These are phyloP conservation scores for Sinhomidia bicolor DNA, from an alignment of 2,888 invertebrate species.

Conservation along the genomic window DNA sequence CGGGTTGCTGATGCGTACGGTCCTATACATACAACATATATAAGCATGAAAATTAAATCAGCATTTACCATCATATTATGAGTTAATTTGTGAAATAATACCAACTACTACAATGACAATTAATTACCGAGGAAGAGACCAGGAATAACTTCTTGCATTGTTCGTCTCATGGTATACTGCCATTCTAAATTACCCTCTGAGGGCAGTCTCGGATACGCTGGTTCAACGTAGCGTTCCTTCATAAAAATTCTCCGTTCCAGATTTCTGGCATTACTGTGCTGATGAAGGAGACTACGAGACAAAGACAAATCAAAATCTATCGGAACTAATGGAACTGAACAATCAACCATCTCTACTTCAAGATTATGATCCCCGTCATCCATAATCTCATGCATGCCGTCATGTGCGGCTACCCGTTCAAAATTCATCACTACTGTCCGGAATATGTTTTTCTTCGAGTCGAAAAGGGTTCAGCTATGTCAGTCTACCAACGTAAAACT, in stretches of 20 bases:
- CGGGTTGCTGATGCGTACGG: slow-evolving; percentile 79
- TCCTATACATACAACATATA: slow-evolving; percentile 41
- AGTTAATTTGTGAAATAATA: too few relatives aligned
- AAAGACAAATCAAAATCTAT: too few relatives aligned
- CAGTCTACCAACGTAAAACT: too few relatives aligned
- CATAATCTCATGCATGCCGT: slow-evolving; percentile 58
- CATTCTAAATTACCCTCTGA: slow-evolving; percentile 80
- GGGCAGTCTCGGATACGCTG: slow-evolving; percentile 69
- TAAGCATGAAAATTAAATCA: not conserved
- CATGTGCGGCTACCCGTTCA: slow-evolving; percentile 1
- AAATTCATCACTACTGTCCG: slow-evolving; percentile 31
- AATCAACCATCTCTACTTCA: slow-evolving; percentile 21
- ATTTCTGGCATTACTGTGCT: not conserved
- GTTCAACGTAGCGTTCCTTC: slow-evolving; percentile 62
- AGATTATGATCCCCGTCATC: slow-evolving; percentile 42
- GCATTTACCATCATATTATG: not conserved
- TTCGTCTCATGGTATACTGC: slow-evolving; percentile 82
- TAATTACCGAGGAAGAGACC: slow-evolving; percentile 84
- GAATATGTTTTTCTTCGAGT: too few relatives aligned
- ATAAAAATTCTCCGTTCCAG: slow-evolving; percentile 1
- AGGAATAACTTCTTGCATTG: slow-evolving; percentile 86
- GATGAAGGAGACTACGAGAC: slow-evolving; percentile 26
- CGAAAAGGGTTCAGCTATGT: too few relatives aligned
- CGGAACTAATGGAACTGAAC: not conserved
- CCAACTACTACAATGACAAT: too few relatives aligned